Evolutionary conservation across 2,888 invertebrate species (phyloP), one percentile per base, ranked within the genome.

Genomic region (Antheraea yamamai): DNA sequence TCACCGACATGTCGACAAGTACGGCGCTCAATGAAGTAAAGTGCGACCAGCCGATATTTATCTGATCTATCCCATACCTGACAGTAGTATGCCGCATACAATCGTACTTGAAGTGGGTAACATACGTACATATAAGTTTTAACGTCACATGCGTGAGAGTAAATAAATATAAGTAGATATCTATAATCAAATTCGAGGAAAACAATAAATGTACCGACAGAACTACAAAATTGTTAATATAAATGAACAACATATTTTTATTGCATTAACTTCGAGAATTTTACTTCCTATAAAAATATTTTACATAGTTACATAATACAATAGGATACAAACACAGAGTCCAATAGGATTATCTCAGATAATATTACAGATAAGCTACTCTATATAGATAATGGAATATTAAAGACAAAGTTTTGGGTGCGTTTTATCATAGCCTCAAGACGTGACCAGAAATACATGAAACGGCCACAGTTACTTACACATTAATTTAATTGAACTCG

Each of bases 381-480:
- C 64, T 30, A 66, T 66, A 66, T 26, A 30, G 64, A 66, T 66
- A 66, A 66, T 66, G 64, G 64, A 66, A 66, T 66, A 66, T 30
- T 74, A 23, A 72, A 55, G 39, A 51, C 51, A 55, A 68, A 68
- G 68, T 66, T 55, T 70, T 70, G 39, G 70, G n/a, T n/a, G 58
- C 20, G 30, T 73, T 58, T 39, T 23, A 18, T 61, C 61, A n/a
- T 66, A 61, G 23, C 39, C 35, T 51, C 39, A 64, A 23, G 23
- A 66, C 51, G 74, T 73, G 73, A 73, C 72, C 52, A 72, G 51
- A 52, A 51, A 51, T 72, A 51, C 51, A 72, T 26, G 47, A 23
- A 52, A 16, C 23, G 30, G 16, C 14, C 23, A 51, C 52, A 10
- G 16, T 30, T 47, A 51, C 51, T 51, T 52, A 72, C n/a, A 72